Evolutionary conservation across 2,797 vertebrate genomes (phyloP), one percentile per base, ranked within the genome.

Genomic region (Esox lucius): DNA sequence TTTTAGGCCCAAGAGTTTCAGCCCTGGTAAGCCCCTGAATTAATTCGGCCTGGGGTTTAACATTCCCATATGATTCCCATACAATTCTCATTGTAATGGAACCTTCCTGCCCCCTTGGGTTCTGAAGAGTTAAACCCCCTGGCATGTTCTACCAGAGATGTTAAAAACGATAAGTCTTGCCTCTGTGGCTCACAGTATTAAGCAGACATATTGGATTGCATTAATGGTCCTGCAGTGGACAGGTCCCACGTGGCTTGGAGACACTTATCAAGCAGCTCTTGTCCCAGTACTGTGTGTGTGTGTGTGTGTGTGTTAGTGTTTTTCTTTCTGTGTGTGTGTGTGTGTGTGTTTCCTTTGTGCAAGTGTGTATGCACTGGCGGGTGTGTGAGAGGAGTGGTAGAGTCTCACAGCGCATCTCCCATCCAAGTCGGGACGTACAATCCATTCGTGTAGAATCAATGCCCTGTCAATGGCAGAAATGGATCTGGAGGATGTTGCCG

Each of bases 201-300:
- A 89, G 84, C 82, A 89, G 91, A 90, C 88, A 89, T 88, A 91
- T 92, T 92, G 87, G 86, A 73, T 80, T 84, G 89, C 87, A 93
- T 94, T 92, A 90, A 93, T 90, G 87, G 81, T 80, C 85, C 80
- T 82, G 87, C 87, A 80, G 90, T 89, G 83, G 87, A 91, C 90
- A 87, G 85, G 74, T 77, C 80, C 82, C 87, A 82, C 87, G 85
- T 87, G 86, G 84, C 84, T 80, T 39, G 8, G 81, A 85, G 83
- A 90, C 91, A 91, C 90, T 89, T 87, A 91, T 92, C 89, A 91
- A 83, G 69, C 76, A 64, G 69, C 73, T 77, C 82, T 77, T 72
- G 72, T 77, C 72, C 22, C 33, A 75, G 56, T 46, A 39, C 48
- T 71, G 69, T 28, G 26, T 70, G 24, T 49, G 48, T 24, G 68